phyloP scores from a whole-genome alignment of 2,888 invertebrate species.

The Temnothorax unifasciatus region DNA sequence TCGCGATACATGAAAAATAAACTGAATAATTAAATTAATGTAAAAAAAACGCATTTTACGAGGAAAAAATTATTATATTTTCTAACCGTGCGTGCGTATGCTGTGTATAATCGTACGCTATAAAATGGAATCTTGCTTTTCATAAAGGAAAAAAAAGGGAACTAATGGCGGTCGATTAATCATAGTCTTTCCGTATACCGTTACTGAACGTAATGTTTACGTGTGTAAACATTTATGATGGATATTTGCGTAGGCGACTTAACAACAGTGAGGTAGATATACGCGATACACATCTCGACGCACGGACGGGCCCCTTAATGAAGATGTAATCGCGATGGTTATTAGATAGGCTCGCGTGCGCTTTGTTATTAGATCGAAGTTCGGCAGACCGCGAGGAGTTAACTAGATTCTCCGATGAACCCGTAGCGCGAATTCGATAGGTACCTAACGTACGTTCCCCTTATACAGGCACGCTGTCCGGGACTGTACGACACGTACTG shows the following conservation, averaged over 20 bases:
- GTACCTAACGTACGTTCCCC: constrained; percentile 62
- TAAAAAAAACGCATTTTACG: background rate
- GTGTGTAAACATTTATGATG: background rate
- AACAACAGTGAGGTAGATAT: background rate
- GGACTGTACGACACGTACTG: constrained; percentile 15
- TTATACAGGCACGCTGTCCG: constrained; percentile 22
- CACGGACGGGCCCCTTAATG: constrained; percentile 66
- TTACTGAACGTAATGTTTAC: constrained; percentile 4
- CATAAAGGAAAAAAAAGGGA: background rate
- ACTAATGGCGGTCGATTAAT: background rate
- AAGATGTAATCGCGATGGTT: constrained; percentile 81
- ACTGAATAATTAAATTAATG: constrained; percentile 1
- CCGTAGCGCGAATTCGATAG: constrained; percentile 59
- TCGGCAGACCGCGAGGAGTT: constrained; percentile 77
- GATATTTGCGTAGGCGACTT: background rate
- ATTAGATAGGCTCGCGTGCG: constrained; percentile 78
- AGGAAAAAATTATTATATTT: background rate
- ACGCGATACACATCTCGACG: background rate
- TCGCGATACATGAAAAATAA: background rate
- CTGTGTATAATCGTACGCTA: background rate
- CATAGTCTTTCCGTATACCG: background rate
- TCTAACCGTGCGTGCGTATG: background rate
- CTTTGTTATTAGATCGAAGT: constrained; percentile 83
- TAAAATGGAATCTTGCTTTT: background rate
- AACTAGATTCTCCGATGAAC: constrained; percentile 80